Percentiles rank a stretch among this genome's conserved stretches.
Evolutionary conservation across 1,140 invertebrate genomes (phyloP).

Genomic region (Portunus trituberculatus): DNA sequence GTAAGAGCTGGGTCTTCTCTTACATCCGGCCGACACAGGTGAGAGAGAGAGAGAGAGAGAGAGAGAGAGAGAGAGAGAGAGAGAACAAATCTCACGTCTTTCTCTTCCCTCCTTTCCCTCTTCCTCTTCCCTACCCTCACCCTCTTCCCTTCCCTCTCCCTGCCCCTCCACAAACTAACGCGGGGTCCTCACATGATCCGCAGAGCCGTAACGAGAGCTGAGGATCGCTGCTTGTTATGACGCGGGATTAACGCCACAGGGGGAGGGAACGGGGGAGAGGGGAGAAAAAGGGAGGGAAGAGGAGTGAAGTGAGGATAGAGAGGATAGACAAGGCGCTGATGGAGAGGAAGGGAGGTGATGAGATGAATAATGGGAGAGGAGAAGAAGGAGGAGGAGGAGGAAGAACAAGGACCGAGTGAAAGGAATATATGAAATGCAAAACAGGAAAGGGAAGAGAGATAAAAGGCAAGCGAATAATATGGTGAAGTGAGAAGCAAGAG

Average conservation of each 20-base stretch:
- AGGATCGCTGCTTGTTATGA: not conserved
- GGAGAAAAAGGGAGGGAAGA: not conserved
- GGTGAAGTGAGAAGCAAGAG: too few relatives aligned
- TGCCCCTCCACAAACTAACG: not conserved
- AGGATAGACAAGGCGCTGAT: not conserved
- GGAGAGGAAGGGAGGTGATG: not conserved
- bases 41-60: constrained; percentile 20
- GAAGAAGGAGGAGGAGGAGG: not conserved
- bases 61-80: constrained; percentile 20
- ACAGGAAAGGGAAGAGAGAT: too few relatives aligned
- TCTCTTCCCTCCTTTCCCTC: too few relatives aligned
- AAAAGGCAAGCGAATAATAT: too few relatives aligned
- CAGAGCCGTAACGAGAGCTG: not conserved
- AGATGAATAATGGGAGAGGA: not conserved
- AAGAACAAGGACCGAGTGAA: too few relatives aligned
- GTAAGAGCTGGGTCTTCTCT: not conserved
- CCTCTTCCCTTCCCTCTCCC: not conserved
- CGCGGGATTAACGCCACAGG: not conserved
- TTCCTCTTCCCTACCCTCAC: too few relatives aligned
- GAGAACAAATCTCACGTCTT: not conserved
- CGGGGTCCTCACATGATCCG: too few relatives aligned
- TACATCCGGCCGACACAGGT: not conserved
- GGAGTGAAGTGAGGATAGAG: not conserved
- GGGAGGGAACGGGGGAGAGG: not conserved
- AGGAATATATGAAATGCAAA: too few relatives aligned